phyloP scores from a whole-genome alignment of 2,888 invertebrate species.

The Anticlea derivata region DNA sequence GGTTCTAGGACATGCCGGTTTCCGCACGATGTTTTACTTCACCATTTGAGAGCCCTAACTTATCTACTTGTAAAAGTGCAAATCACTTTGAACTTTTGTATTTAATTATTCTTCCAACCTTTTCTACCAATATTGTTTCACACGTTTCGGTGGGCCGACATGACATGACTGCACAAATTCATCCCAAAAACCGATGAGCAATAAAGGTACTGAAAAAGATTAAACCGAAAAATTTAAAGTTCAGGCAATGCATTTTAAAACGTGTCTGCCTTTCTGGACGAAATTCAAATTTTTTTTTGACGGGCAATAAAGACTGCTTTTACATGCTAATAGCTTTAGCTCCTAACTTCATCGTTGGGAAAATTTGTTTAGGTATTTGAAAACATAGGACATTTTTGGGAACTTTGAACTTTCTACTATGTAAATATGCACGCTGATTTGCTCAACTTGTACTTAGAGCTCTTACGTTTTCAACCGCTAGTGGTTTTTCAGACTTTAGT shows the following conservation, averaged over 20 bases:
- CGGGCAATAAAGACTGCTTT: conserved; percentile 27
- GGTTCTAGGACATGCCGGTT: no score
- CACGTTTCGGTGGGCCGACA: background rate
- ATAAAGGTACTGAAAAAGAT: conserved; percentile 6
- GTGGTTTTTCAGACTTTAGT: no score
- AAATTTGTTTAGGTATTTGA: conserved; percentile 12
- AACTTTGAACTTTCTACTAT: no score
- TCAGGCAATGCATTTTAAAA: conserved; percentile 11
- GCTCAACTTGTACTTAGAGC: no score
- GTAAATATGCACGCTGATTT: no score
- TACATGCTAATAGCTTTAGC: conserved; percentile 30
- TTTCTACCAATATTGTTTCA: background rate
- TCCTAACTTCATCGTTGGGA: conserved; percentile 14
- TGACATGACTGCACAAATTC: background rate
- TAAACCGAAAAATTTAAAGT: conserved; percentile 6
- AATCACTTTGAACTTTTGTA: background rate
- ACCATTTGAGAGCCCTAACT: no score
- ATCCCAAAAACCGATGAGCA: conserved; percentile 3
- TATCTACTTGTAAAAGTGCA: no score
- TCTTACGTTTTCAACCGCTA: no score
- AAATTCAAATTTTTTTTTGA: conserved; percentile 32
- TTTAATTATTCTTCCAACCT: conserved; percentile 1
- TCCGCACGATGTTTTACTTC: no score
- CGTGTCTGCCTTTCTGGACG: conserved; percentile 17
- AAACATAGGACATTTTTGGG: background rate